Base-by-base conservation (phyloP, 2,888 invertebrate genomes). In the Rhimphoctona megacephalus region DNA sequence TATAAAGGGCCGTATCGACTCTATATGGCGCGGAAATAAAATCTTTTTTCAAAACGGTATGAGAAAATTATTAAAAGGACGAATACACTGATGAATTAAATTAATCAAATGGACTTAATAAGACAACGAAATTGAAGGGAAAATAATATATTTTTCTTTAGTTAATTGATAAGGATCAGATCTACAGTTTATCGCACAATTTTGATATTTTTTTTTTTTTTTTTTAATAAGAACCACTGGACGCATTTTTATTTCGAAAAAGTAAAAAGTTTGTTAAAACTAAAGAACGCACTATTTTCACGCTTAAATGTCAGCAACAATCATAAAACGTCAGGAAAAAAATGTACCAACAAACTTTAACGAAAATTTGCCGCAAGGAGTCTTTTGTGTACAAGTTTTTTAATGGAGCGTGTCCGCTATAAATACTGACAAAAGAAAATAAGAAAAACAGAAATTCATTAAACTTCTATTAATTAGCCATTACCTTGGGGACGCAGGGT, bases 371-470 rank as follows among this genome's bases (percentile, higher is more conserved):
- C 25, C 57, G 22, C 11, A 11, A 57, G 11, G 4, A 57, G 25
- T 11, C 11, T 57, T 57, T 25, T 25, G 54, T 22, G 25, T 22
- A 25, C 22, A 25, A 25, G 7, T 25, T 25, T 57, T 25, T 11
- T 19, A 49, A 49, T 49, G 49, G n/a, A 49, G n/a, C 17, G 43
- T 19, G 1, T 19, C 19, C 4, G 17, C 49, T 19, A 49, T 7
- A 7, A 49, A n/a, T 19, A n/a, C 49, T n/a, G 49, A n/a, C 19
- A n/a, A 49, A 49, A 49, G 49, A 11, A 57, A 57, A 22, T 4
- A 25, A 57, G 25, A 66, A 66, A 66, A 70, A 19, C 22, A 72
- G 17, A 72, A 73, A 73, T 73, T 22, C 49, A 73, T 73, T n/a
- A 39, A 54, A 54, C n/a, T 54, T 73, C 52, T 46, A 46, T 64